A percentile compares a stretch with the other conserved stretches of the same genome.
These are phyloP conservation scores for Telenomus remus DNA, from an alignment of 1,140 invertebrate species.

Conservation along the genomic window DNA sequence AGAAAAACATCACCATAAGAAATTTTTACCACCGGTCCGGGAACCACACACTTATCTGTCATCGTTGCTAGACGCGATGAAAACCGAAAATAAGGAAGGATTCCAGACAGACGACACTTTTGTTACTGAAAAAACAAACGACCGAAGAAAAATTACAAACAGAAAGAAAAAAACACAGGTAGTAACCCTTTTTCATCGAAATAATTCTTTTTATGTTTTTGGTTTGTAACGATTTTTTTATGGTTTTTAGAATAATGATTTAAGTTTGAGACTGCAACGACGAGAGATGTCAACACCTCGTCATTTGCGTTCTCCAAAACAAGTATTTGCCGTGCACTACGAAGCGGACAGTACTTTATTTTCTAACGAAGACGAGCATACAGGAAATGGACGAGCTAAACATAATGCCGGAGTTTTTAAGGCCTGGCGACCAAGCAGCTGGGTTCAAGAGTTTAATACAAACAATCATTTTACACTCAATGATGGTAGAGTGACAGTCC, in stretches of 20 bases:
- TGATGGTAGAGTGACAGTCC: slow-evolving; percentile 76
- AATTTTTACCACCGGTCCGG: slow-evolving; percentile 5
- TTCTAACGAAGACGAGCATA: slow-evolving; percentile 60
- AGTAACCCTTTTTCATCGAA: too few species aligned
- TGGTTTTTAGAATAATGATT: slow-evolving; percentile 34
- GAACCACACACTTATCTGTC: slow-evolving; percentile 17
- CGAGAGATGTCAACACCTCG: slow-evolving; percentile 52
- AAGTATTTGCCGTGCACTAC: slow-evolving; percentile 66
- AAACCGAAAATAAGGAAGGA: slow-evolving; percentile 11
- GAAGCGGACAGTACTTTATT: slow-evolving; percentile 63
- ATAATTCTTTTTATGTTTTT: background rate
- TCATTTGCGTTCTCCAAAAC: slow-evolving; percentile 52
- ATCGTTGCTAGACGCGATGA: background rate
- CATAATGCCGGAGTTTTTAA: slow-evolving; percentile 74
- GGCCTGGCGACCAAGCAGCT: slow-evolving; percentile 74
- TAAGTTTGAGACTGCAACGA: slow-evolving; percentile 31
- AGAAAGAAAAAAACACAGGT: slow-evolving; percentile 11
- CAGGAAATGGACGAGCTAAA: slow-evolving; percentile 74
- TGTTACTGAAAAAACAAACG: background rate
- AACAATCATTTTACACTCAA: slow-evolving; percentile 66
- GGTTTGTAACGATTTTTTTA: too few species aligned
- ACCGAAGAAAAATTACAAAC: background rate
- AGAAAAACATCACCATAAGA: slow-evolving; percentile 8
- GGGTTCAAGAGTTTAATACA: slow-evolving; percentile 72
- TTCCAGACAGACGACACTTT: background rate